Conservation (phyloP, 2,113 vertebrate genomes). For the Syngnathus scovelli region DNA sequence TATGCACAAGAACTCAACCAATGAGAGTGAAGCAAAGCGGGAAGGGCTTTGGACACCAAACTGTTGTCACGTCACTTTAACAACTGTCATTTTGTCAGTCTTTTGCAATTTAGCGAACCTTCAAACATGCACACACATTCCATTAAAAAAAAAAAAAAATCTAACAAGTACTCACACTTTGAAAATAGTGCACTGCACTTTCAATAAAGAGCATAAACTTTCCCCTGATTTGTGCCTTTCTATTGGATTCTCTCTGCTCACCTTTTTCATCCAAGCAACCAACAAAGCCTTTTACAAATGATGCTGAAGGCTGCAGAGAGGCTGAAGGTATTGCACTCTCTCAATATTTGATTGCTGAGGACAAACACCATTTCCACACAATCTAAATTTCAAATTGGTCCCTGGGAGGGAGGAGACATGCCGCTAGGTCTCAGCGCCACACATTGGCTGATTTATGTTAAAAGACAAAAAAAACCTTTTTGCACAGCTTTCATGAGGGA, state of each 20-base stretch:
- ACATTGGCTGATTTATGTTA: conserved; percentile 76
- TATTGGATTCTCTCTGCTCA: neutral
- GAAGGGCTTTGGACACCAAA: conserved; percentile 3
- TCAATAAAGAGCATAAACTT: neutral
- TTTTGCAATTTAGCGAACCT: neutral
- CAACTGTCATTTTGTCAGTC: conserved; percentile 8
- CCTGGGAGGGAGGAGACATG: conserved; percentile 58
- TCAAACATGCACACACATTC: too few species aligned
- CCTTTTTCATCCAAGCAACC: conserved; percentile 29
- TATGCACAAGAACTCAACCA: conserved; percentile 46
- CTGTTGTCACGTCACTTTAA: conserved; percentile 3
- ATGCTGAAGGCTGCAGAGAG: conserved; percentile 25
- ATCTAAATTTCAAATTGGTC: conserved; percentile 77
- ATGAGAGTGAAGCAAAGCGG: conserved; percentile 23
- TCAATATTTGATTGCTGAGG: conserved; percentile 77
- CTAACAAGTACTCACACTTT: neutral
- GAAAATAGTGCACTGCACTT: neutral
- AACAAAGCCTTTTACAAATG: conserved; percentile 32
- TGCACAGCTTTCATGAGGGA: conserved; percentile 66
- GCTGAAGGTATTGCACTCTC: conserved; percentile 59
- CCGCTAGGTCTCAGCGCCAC: conserved; percentile 59
- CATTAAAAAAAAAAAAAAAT: too few species aligned
- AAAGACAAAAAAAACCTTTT: conserved; percentile 63
- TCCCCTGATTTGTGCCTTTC: neutral
- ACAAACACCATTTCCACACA: conserved; percentile 69